phyloP scores from a whole-genome alignment of 2,113 vertebrate species.

The Mustelus asterias region DNA sequence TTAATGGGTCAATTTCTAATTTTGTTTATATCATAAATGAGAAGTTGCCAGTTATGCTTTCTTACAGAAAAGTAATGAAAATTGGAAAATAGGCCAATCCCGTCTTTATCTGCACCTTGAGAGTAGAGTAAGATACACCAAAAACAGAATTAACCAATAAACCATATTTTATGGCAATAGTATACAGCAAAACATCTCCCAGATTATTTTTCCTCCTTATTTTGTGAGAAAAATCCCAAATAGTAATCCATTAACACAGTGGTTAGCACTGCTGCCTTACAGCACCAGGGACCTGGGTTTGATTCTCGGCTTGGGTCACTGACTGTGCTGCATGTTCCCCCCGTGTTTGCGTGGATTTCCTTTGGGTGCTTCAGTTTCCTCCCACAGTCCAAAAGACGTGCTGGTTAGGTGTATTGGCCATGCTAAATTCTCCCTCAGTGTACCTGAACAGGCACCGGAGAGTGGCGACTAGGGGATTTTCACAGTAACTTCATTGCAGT shows the following conservation, averaged over 20 bases:
- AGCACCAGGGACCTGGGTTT: no score
- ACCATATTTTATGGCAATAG: background rate
- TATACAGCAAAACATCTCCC: background rate
- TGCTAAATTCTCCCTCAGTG: no score
- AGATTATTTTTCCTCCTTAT: background rate
- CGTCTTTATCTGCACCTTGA: background rate
- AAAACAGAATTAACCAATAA: background rate
- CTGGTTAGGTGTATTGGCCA: no score
- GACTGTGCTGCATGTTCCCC: no score
- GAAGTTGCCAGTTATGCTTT: background rate
- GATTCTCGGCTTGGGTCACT: no score
- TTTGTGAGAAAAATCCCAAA: background rate
- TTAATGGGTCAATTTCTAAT: background rate
- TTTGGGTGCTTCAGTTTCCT: no score
- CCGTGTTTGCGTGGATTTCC: no score
- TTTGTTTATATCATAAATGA: background rate
- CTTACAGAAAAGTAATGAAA: background rate
- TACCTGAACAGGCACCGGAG: no score
- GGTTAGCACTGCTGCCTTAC: no score
- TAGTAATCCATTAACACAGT: background rate
- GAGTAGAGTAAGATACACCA: background rate
- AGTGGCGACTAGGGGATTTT: no score
- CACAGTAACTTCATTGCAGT: no score
- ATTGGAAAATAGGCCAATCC: background rate
- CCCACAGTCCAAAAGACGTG: no score